These are phyloP conservation scores for Tetramorium parvispinum DNA, from an alignment of 1,140 invertebrate species.

Conservation along the genomic window DNA sequence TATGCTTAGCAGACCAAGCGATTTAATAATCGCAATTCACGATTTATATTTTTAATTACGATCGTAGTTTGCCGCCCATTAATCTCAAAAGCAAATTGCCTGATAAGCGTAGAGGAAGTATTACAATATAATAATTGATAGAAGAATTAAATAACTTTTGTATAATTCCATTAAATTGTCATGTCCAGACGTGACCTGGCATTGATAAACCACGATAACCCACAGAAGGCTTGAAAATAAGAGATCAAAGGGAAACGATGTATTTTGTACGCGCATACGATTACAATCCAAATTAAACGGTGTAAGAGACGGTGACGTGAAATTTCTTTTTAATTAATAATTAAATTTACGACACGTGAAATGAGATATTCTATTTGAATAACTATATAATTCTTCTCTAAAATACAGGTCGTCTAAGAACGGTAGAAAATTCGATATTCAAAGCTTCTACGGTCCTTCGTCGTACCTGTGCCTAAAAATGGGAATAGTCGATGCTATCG, in stretches of 20 bases:
- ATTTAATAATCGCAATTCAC: neutral
- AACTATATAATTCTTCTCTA: neutral
- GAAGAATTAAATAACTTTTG: slow-evolving; percentile 19
- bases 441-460: neutral
- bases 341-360: neutral
- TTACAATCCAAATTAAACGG: neutral
- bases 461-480: slow-evolving; percentile 12
- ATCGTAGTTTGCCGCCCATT: neutral
- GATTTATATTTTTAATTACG: neutral
- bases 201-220: slow-evolving; percentile 3
- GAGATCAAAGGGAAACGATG: neutral
- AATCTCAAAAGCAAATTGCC: neutral
- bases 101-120: neutral
- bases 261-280: neutral
- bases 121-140: neutral
- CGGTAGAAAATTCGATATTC: neutral
- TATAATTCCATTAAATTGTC: neutral
- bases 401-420: neutral
- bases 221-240: neutral
- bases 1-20: neutral
- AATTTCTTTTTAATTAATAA: neutral
- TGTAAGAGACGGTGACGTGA: neutral
- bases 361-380: neutral
- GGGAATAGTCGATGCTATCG: slow-evolving; percentile 30
- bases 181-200: neutral